These are phyloP conservation scores for Platysteira castanea DNA, from an alignment of 2,113 vertebrate genomes.

Conservation along the genomic window DNA sequence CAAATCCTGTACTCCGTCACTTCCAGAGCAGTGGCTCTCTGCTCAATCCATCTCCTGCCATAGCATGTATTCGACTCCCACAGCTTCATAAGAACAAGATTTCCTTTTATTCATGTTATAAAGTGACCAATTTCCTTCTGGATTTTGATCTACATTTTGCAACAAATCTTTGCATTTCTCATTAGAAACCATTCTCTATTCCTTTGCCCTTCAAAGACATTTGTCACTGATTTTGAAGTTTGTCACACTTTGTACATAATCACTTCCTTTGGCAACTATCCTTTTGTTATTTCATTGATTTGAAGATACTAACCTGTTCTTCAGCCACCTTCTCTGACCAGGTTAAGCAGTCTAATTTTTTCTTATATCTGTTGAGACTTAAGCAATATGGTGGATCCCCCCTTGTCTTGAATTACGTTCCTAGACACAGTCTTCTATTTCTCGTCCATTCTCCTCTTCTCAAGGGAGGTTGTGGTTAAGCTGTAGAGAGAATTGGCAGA, in stretches of 20 bases:
- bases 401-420: not conserved
- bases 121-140: not conserved
- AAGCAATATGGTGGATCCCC: not conserved
- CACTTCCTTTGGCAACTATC: not conserved
- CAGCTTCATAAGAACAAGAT: not conserved
- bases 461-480: not conserved
- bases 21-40: not conserved
- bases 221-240: not conserved
- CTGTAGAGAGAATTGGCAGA: not conserved
- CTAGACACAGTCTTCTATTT: not conserved
- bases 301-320: not conserved
- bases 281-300: not conserved
- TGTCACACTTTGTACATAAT: not conserved
- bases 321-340: not conserved
- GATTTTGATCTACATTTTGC: not conserved
- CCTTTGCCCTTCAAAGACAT: slow-evolving; percentile 1
- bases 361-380: not conserved
- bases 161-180: not conserved
- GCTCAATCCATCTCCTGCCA: not conserved
- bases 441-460: not conserved
- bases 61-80: not conserved
- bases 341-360: not conserved
- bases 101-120: not conserved
- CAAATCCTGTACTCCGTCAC: not conserved
- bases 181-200: not conserved